Evolutionary conservation across 2,113 vertebrate genomes (phyloP).

Genomic region (Colaptes auratus): DNA sequence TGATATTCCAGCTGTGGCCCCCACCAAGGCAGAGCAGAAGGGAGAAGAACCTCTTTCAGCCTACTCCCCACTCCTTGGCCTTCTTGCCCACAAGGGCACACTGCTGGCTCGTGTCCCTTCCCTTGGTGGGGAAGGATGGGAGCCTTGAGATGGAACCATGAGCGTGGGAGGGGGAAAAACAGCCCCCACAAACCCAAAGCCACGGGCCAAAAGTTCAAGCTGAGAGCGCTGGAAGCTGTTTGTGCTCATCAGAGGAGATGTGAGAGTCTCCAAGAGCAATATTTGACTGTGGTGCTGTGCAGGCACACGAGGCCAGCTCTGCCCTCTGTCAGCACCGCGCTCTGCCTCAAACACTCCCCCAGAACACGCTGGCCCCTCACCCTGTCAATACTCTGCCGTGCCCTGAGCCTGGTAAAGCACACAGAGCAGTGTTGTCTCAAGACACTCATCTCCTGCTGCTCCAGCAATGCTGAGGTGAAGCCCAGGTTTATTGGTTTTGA

Average conservation of each 20-base stretch:
- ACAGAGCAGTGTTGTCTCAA: not conserved
- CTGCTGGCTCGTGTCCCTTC: not conserved
- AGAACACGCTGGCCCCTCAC: slow-evolving; percentile 40
- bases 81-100: too few species aligned
- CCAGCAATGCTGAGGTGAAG: slow-evolving; percentile 47
- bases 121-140: not conserved
- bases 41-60: too few species aligned
- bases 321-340: slow-evolving; percentile 49
- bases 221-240: slow-evolving; percentile 15
- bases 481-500: slow-evolving; percentile 31
- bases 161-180: too few species aligned
- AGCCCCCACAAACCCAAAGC: not conserved
- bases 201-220: not conserved
- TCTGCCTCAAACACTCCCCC: slow-evolving; percentile 38
- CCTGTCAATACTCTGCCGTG: not conserved
- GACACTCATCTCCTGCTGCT: slow-evolving; percentile 24
- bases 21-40: too few species aligned
- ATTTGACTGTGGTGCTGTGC: slow-evolving; percentile 48
- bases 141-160: not conserved
- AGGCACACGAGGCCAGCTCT: slow-evolving; percentile 31
- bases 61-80: too few species aligned
- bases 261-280: slow-evolving; percentile 65
- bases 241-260: not conserved
- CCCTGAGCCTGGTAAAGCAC: not conserved
- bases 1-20: too few species aligned